These are phyloP conservation scores for Brachynemurus nebulosus DNA, from an alignment of 2,888 invertebrate species.

Conservation along the genomic window DNA sequence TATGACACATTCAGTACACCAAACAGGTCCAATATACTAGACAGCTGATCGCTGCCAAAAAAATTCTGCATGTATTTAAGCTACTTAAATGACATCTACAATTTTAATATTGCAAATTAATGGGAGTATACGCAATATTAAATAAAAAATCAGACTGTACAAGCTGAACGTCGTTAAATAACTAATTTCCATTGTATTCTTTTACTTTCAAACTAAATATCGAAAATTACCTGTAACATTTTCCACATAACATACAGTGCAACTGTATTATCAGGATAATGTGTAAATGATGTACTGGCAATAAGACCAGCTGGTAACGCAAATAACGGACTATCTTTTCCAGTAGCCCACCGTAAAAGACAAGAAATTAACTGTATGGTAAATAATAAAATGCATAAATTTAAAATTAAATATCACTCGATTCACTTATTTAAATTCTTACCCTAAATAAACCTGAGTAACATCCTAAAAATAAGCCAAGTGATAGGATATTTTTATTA, in stretches of 20 bases:
- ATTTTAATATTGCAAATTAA: no score
- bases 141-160: no score
- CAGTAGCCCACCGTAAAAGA: constrained; percentile 42
- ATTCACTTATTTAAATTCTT: constrained; percentile 20
- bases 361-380: constrained; percentile 45
- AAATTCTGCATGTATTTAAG: no score
- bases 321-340: constrained; percentile 44
- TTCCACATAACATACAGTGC: constrained; percentile 78
- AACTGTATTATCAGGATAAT: constrained; percentile 62
- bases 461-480: constrained; percentile 54
- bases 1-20: no score
- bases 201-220: neutral
- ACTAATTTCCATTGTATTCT: no score
- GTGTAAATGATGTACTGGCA: constrained; percentile 54
- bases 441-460: constrained; percentile 56
- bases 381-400: neutral
- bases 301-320: constrained; percentile 57
- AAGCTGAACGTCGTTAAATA: no score
- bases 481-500: constrained; percentile 38
- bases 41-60: no score
- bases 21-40: no score
- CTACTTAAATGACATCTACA: no score
- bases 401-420: neutral
- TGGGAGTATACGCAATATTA: no score
- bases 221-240: constrained; percentile 50